Conservation (phyloP, 1,140 invertebrate species). For the Drosophila sturtevanti region DNA sequence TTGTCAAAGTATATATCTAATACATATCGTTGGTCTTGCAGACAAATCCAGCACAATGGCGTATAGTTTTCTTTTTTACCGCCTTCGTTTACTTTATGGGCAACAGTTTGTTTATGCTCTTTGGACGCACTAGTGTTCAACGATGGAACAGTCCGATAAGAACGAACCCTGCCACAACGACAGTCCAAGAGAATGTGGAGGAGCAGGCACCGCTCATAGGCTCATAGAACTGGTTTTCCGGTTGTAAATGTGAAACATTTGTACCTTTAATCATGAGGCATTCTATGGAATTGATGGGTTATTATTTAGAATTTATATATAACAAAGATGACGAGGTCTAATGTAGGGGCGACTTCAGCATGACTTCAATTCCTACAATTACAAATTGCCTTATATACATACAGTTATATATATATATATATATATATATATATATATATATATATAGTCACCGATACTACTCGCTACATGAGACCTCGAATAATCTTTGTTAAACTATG, state of each 20-base stretch:
- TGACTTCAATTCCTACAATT: background rate
- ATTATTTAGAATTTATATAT: constrained; percentile 33
- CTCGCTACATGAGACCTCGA: constrained; percentile 9
- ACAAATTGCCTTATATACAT: constrained; percentile 10
- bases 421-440: too few relatives aligned
- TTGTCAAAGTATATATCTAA: constrained; percentile 85
- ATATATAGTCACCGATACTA: constrained; percentile 5
- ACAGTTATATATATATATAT: too few relatives aligned
- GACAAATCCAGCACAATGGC: constrained; percentile 86
- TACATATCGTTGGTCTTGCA: constrained; percentile 79
- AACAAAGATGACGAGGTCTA: background rate
- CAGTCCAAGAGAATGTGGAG: background rate
- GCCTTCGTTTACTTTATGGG: constrained; percentile 88
- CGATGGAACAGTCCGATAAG: constrained; percentile 85
- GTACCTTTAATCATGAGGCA: constrained; percentile 59
- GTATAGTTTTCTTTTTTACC: constrained; percentile 89
- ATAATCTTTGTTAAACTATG: background rate
- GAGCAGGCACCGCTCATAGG: constrained; percentile 60
- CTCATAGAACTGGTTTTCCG: constrained; percentile 31
- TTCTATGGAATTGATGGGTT: constrained; percentile 68
- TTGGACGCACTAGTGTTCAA: constrained; percentile 86
- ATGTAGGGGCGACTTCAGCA: background rate
- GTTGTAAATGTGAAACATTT: constrained; percentile 56
- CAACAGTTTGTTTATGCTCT: constrained; percentile 87
- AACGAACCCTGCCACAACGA: background rate